Evolutionary conservation across 2,888 invertebrate genomes (phyloP).

Genomic region (Catocala sponsa): DNA sequence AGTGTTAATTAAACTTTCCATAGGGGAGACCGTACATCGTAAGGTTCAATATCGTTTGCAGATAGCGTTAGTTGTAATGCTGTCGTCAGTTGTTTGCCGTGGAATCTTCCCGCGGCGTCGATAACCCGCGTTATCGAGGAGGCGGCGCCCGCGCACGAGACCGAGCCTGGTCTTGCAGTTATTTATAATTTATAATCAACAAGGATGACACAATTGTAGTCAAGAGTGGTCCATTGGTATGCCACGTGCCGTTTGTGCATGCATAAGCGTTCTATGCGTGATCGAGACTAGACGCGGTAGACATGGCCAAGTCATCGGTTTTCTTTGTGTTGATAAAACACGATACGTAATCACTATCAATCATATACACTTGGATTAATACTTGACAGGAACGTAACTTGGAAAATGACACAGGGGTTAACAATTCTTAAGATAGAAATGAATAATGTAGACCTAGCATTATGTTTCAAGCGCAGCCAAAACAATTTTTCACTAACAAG

Average conservation of each 20-base stretch:
- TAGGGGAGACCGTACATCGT: slow-evolving; percentile 10
- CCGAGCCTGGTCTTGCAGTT: slow-evolving; percentile 58
- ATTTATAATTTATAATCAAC: slow-evolving; percentile 59
- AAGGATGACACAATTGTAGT: slow-evolving; percentile 54
- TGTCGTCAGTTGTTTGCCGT: slow-evolving; percentile 77
- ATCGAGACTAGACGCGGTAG: not conserved
- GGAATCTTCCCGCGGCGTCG: slow-evolving; percentile 82
- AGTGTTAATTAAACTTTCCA: slow-evolving; percentile 16
- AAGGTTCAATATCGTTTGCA: slow-evolving; percentile 36
- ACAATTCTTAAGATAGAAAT: no score
- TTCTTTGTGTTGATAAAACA: not conserved
- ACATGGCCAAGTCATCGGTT: not conserved
- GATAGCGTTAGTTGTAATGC: slow-evolving; percentile 21
- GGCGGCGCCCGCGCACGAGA: slow-evolving; percentile 73
- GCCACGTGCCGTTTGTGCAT: slow-evolving; percentile 43
- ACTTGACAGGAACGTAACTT: not conserved
- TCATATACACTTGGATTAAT: not conserved
- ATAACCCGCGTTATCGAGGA: slow-evolving; percentile 75
- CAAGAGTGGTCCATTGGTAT: slow-evolving; percentile 38
- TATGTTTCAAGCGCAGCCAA: no score
- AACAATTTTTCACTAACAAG: no score
- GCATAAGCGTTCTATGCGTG: slow-evolving; percentile 5
- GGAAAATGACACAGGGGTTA: no score
- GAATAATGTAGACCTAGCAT: no score
- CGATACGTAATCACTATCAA: not conserved